These are phyloP conservation scores for Hirtodrosophila alboralis DNA, from an alignment of 2,888 invertebrate genomes.

Conservation along the genomic window DNA sequence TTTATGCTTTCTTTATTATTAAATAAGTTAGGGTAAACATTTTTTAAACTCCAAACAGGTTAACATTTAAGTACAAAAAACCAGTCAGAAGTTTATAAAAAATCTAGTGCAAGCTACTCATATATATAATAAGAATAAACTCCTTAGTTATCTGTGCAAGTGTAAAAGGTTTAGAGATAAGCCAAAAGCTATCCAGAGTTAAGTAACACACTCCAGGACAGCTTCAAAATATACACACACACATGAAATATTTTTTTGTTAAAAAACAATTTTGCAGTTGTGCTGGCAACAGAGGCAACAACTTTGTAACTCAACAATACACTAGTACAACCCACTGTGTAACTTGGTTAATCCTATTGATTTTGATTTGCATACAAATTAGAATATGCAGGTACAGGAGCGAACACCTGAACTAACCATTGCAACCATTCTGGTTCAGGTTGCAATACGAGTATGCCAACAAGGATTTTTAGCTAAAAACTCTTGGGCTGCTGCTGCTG, in stretches of 20 bases:
- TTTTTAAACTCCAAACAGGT: no score
- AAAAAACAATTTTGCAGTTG: slow-evolving; percentile 59
- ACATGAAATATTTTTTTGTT: slow-evolving; percentile 64
- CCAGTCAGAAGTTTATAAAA: slow-evolving; percentile 25
- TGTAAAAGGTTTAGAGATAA: slow-evolving; percentile 67
- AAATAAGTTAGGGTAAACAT: no score
- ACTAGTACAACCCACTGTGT: slow-evolving; percentile 48
- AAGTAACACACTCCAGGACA: slow-evolving; percentile 42
- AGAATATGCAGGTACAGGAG: slow-evolving; percentile 51
- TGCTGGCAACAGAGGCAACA: slow-evolving; percentile 17
- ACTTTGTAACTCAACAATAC: slow-evolving; percentile 31
- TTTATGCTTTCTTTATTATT: no score
- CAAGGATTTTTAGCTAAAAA: slow-evolving; percentile 60
- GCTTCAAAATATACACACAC: slow-evolving; percentile 2
- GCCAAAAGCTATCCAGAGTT: slow-evolving; percentile 57
- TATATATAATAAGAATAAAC: slow-evolving; percentile 55
- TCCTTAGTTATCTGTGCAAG: slow-evolving; percentile 58
- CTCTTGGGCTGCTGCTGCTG: no score
- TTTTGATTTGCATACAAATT: slow-evolving; percentile 81
- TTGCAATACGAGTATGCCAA: slow-evolving; percentile 49
- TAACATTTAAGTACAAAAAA: slow-evolving; percentile 22
- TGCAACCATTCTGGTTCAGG: neutral
- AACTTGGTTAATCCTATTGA: slow-evolving; percentile 81
- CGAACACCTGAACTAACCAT: neutral
- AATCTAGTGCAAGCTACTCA: slow-evolving; percentile 23